These are phyloP conservation scores for Muraenolepis orangiensis DNA, from an alignment of 2,797 vertebrate genomes.

Conservation along the genomic window DNA sequence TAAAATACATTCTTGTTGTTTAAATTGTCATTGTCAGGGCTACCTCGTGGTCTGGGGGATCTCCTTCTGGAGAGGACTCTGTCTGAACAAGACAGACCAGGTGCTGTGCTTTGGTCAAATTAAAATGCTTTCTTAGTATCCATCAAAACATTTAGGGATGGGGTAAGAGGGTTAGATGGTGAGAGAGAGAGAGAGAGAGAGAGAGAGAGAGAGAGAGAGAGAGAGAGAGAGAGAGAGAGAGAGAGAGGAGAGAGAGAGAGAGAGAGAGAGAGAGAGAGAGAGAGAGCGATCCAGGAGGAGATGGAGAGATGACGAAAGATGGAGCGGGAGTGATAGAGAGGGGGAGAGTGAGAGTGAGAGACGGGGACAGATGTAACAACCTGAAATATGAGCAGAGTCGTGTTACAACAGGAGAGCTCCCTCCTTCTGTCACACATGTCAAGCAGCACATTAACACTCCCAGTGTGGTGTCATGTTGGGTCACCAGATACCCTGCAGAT, in stretches of 20 bases:
- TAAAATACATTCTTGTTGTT: no score
- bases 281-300: not conserved
- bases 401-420: not conserved
- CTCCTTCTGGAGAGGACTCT: not conserved
- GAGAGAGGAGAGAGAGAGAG: not conserved
- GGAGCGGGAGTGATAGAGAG: not conserved
- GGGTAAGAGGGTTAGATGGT: not conserved
- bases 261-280: not conserved
- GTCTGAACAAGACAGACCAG: not conserved
- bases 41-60: no score
- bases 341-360: not conserved
- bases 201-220: not conserved
- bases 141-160: not conserved
- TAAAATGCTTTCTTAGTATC: not conserved
- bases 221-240: not conserved
- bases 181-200: not conserved
- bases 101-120: not conserved
- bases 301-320: not conserved
- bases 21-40: no score
- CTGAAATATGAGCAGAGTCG: not conserved
- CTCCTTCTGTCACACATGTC: not conserved
- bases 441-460: not conserved
- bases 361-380: not conserved
- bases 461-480: not conserved
- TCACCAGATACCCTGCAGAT: not conserved